Evolutionary conservation across 2,113 vertebrate species (phyloP).

Genomic region (Odocoileus virginianus): DNA sequence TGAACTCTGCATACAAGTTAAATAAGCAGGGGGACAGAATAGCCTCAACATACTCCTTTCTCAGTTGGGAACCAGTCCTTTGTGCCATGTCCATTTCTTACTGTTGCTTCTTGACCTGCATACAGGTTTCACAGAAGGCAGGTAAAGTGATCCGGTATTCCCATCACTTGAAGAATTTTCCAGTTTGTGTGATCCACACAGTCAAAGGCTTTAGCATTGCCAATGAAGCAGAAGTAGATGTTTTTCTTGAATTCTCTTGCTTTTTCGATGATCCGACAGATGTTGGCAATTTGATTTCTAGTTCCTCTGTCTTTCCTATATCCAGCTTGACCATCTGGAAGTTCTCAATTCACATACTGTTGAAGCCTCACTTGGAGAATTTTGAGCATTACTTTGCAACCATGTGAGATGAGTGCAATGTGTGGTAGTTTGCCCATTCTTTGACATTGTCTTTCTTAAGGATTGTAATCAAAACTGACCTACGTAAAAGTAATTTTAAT

Average conservation of each 20-base stretch:
- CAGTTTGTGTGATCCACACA: neutral
- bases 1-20: neutral
- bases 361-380: neutral
- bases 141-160: neutral
- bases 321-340: neutral
- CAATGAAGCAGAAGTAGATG: neutral
- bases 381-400: neutral
- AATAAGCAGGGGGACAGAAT: neutral
- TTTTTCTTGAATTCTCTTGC: neutral
- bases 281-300: neutral
- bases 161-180: neutral
- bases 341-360: neutral
- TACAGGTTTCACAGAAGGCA: accelerated
- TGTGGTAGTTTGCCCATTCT: neutral
- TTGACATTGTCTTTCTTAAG: neutral
- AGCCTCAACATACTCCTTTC: neutral
- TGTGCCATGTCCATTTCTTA: neutral
- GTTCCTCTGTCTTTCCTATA: neutral
- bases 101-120: neutral
- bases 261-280: neutral
- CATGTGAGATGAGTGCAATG: neutral
- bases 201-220: neutral
- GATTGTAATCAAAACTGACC: neutral
- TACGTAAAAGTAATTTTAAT: neutral
- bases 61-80: neutral